Evolutionary conservation across 2,113 vertebrate species (phyloP).

Genomic region (Macaca nemestrina): DNA sequence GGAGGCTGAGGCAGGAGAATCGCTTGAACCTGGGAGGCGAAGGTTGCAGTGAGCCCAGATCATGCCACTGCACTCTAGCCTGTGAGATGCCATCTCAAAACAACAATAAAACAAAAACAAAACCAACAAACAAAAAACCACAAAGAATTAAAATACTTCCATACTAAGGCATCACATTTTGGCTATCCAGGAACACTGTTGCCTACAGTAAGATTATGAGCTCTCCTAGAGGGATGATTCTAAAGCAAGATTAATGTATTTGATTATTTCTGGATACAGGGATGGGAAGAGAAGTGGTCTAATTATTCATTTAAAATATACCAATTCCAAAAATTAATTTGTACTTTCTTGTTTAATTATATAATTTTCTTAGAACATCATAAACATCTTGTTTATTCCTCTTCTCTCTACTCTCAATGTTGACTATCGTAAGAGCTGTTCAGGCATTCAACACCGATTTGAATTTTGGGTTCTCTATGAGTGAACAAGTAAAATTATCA

Average conservation of each 20-base stretch:
- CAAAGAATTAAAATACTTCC: not conserved
- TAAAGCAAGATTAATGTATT: not conserved
- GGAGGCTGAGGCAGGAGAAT: no score
- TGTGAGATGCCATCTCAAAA: no score
- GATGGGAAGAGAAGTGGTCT: not conserved
- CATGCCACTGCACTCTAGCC: no score
- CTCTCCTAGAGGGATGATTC: not conserved
- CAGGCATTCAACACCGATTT: not conserved
- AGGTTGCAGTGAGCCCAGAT: no score
- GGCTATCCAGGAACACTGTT: not conserved
- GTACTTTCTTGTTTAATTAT: not conserved
- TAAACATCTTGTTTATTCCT: not conserved
- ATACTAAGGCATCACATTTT: not conserved
- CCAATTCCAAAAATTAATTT: constrained; percentile 27
- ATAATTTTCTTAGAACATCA: not conserved
- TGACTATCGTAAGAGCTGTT: not conserved
- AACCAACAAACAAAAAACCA: no score
- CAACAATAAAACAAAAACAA: no score
- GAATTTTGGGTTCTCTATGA: not conserved
- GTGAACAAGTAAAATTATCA: constrained; percentile 2
- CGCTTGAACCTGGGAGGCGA: no score
- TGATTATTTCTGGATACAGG: not conserved
- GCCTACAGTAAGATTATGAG: not conserved
- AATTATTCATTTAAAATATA: not conserved
- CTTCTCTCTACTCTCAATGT: not conserved